A percentile compares a stretch with the other conserved stretches of the same genome.
phyloP scores from a whole-genome alignment of 2,888 invertebrate species.

The Drosophila conformis region DNA sequence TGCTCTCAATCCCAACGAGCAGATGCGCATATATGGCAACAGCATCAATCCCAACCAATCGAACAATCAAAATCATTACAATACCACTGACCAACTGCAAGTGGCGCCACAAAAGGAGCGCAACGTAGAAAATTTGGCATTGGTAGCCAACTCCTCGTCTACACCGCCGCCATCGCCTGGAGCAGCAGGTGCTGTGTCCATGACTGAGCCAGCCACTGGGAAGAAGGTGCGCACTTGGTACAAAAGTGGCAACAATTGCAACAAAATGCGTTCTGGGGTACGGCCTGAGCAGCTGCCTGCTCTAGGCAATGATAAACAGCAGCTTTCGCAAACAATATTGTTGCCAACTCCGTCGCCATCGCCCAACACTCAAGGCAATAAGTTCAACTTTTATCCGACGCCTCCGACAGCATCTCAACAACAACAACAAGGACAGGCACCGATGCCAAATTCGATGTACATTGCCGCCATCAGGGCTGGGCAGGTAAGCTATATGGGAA shows the following conservation, averaged over 20 bases:
- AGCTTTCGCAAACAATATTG: conserved; percentile 55
- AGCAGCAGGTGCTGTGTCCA: background rate
- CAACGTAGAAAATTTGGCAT: conserved; percentile 8
- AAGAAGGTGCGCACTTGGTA: background rate
- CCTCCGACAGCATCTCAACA: conserved; percentile 13
- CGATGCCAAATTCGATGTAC: conserved; percentile 35
- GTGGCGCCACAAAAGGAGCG: conserved; percentile 6
- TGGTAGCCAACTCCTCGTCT: conserved; percentile 1
- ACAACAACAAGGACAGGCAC: background rate
- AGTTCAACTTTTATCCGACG: conserved; percentile 54
- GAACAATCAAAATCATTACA: conserved; percentile 12
- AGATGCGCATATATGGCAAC: background rate
- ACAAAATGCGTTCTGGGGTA: conserved; percentile 27
- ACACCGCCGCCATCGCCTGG: conserved; percentile 47
- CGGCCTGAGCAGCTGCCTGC: conserved; percentile 52
- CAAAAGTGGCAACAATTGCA: conserved; percentile 18
- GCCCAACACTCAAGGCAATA: conserved; percentile 47
- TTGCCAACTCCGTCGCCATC: conserved; percentile 66
- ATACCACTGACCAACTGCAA: conserved; percentile 52
- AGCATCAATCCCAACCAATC: conserved; percentile 1
- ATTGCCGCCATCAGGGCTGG: conserved; percentile 23
- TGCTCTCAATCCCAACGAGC: conserved; percentile 14
- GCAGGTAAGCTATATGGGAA: conserved; percentile 21
- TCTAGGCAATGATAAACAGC: conserved; percentile 27
- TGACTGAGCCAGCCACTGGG: conserved; percentile 1